A percentile compares a stretch with the other conserved stretches of the same genome.
Conservation (phyloP, 2,888 invertebrate genomes). For the Pharmacophagus antenor region DNA sequence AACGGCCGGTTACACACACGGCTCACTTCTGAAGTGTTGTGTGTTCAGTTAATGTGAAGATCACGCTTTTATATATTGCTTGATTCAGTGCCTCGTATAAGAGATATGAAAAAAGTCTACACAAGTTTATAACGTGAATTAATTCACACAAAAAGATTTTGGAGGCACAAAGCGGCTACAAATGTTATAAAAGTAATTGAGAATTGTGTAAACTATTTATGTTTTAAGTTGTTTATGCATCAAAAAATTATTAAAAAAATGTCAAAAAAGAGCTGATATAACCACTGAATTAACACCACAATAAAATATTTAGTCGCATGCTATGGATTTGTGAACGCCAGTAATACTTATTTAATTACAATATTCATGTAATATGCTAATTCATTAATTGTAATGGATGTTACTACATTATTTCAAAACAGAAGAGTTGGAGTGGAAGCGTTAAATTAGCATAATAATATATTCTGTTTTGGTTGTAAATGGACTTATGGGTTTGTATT, state of each 20-base stretch:
- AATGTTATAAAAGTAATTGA: background rate
- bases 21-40: slow-evolving; percentile 18
- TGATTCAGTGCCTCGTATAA: background rate
- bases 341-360: no score
- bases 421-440: no score
- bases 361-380: no score
- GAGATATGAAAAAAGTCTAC: background rate
- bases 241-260: no score
- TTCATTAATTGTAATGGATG: no score
- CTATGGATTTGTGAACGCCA: background rate
- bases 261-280: background rate
- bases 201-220: background rate
- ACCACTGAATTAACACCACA: background rate
- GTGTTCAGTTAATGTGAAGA: slow-evolving; percentile 5
- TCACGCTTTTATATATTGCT: background rate
- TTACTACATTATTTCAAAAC: no score
- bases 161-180: background rate
- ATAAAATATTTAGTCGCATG: background rate
- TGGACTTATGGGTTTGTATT: no score
- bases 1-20: slow-evolving; percentile 37
- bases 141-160: background rate
- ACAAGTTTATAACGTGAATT: background rate
- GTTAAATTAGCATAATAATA: no score
- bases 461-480: no score
- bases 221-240: no score